Percentiles rank a stretch among this genome's conserved stretches.
Evolutionary conservation across 1,140 invertebrate species (phyloP).

Genomic region (Odontomachus brunneus): DNA sequence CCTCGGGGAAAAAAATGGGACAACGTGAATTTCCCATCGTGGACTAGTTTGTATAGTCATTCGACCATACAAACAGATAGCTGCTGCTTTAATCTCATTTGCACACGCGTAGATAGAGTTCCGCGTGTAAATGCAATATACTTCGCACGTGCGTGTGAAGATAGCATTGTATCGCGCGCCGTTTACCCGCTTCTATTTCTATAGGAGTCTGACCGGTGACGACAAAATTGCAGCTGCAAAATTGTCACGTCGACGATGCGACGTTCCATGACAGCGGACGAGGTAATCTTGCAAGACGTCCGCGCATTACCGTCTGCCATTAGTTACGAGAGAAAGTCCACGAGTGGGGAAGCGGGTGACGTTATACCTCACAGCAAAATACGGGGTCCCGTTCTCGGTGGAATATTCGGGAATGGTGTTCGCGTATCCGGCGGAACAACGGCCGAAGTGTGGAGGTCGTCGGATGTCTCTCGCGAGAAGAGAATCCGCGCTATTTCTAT

Average conservation of each 20-base stretch:
- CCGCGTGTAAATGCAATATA: not conserved
- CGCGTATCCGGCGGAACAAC: not conserved
- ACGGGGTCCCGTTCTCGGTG: not conserved
- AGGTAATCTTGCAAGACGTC: no score
- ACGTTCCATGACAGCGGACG: no score
- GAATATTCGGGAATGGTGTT: not conserved
- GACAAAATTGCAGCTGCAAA: no score
- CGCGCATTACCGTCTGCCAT: conserved; percentile 19
- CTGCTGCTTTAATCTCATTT: conserved; percentile 23
- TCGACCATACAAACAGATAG: conserved; percentile 24
- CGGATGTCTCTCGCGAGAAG: not conserved
- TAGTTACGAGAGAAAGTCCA: not conserved
- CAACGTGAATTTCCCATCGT: no score
- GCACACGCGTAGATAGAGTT: not conserved
- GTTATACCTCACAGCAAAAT: conserved; percentile 39
- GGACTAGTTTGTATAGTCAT: no score
- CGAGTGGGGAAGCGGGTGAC: not conserved
- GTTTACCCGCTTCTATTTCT: no score
- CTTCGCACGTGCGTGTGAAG: no score
- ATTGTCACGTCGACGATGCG: no score
- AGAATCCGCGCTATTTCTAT: conserved; percentile 42
- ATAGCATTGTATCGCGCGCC: not conserved
- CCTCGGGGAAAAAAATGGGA: no score
- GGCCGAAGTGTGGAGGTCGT: conserved; percentile 5
- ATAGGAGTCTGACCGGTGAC: no score